Evolutionary conservation across 2,797 vertebrate species (phyloP).

Genomic region (Acanthis flammea): DNA sequence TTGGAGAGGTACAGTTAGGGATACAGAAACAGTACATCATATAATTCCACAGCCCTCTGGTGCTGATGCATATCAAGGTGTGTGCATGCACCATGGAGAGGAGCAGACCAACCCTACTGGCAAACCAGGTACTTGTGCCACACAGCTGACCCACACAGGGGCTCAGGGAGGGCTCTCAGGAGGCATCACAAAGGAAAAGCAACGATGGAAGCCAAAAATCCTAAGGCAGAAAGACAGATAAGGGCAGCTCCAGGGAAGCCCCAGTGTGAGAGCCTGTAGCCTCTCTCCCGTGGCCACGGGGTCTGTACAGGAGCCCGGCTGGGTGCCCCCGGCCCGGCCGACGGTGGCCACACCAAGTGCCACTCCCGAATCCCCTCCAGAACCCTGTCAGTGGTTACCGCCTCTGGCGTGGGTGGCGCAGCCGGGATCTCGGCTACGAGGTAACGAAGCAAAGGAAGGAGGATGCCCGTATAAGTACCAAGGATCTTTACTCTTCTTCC

Average conservation of each 20-base stretch:
- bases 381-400: no score
- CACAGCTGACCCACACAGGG: fast-evolving
- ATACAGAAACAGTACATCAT: not conserved
- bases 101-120: not conserved
- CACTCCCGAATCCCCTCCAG: no score
- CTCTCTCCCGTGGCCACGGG: no score
- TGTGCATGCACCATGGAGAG: not conserved
- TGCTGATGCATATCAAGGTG: not conserved
- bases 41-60: not conserved
- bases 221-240: not conserved
- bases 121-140: not conserved
- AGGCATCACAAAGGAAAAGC: not conserved
- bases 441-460: no score
- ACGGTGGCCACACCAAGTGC: no score
- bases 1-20: not conserved
- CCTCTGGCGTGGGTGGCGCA: no score
- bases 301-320: no score
- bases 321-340: no score
- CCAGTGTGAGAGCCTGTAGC: not conserved
- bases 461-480: no score
- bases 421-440: no score
- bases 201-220: not conserved
- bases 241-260: not conserved
- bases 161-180: not conserved
- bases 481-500: no score